phyloP scores from a whole-genome alignment of 1,140 invertebrate species.

The Calycopis cecrops region DNA sequence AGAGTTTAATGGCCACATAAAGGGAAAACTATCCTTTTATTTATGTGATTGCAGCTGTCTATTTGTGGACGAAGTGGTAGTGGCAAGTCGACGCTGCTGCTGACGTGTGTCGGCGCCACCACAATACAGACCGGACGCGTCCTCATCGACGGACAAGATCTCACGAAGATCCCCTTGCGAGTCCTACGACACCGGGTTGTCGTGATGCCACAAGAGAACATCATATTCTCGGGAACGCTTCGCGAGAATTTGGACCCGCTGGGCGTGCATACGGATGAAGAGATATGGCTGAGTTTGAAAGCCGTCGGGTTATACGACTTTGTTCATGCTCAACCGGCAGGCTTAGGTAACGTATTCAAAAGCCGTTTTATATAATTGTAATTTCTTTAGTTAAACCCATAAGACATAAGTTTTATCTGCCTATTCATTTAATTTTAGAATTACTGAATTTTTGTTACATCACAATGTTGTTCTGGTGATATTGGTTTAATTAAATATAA shows the following conservation, averaged over 20 bases:
- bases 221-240: constrained; percentile 93
- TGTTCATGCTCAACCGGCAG: constrained; percentile 78
- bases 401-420: too few relatives aligned
- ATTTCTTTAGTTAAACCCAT: too few relatives aligned
- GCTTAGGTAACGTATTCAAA: constrained; percentile 75
- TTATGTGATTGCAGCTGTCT: constrained; percentile 77
- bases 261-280: constrained; percentile 81
- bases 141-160: constrained; percentile 81
- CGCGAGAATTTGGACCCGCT: constrained; percentile 94
- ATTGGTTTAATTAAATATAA: too few relatives aligned
- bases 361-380: too few relatives aligned
- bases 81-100: constrained; percentile 85
- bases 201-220: constrained; percentile 93
- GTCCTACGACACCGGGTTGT: constrained; percentile 87
- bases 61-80: constrained; percentile 88
- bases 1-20: too few relatives aligned
- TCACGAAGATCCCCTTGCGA: constrained; percentile 80
- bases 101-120: constrained; percentile 82
- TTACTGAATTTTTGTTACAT: too few relatives aligned
- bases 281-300: constrained; percentile 82
- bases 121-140: constrained; percentile 80
- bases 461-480: too few relatives aligned
- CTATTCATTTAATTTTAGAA: too few relatives aligned
- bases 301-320: constrained; percentile 85
- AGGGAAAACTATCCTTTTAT: too few relatives aligned